A percentile compares a stretch with the other conserved stretches of the same genome.
Evolutionary conservation across 2,888 invertebrate genomes (phyloP).

Genomic region (Polydrusus tereticollis): DNA sequence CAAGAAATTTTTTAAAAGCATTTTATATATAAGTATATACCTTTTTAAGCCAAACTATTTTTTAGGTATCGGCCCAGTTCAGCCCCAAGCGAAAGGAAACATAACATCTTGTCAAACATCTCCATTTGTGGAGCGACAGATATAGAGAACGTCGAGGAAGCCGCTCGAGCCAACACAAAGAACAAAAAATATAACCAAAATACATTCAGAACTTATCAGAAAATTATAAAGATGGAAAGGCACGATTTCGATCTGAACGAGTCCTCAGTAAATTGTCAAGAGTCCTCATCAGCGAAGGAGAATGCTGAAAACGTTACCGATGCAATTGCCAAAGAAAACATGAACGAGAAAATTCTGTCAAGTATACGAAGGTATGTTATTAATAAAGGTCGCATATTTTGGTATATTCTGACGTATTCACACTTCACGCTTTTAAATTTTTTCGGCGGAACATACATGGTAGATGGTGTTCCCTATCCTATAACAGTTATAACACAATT

Average conservation of each 20-base stretch:
- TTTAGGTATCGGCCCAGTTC: constrained; percentile 62
- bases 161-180: constrained; percentile 44
- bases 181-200: constrained; percentile 39
- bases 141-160: constrained; percentile 62
- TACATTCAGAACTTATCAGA: background rate
- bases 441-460: too few species aligned
- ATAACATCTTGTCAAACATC: constrained; percentile 67
- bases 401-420: too few species aligned
- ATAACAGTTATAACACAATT: too few species aligned
- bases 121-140: constrained; percentile 66
- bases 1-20: too few species aligned
- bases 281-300: background rate
- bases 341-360: background rate
- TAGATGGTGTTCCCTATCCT: too few species aligned
- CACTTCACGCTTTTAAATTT: too few species aligned
- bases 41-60: too few species aligned
- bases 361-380: background rate
- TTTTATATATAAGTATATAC: too few species aligned
- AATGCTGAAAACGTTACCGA: constrained; percentile 1
- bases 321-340: background rate
- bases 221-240: background rate
- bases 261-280: constrained; percentile 4
- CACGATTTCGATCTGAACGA: constrained; percentile 2
- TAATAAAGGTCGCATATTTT: too few species aligned
- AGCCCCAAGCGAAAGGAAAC: constrained; percentile 65